Evolutionary conservation across 1,140 invertebrate species (phyloP).

Genomic region (Archivesica marissinica): DNA sequence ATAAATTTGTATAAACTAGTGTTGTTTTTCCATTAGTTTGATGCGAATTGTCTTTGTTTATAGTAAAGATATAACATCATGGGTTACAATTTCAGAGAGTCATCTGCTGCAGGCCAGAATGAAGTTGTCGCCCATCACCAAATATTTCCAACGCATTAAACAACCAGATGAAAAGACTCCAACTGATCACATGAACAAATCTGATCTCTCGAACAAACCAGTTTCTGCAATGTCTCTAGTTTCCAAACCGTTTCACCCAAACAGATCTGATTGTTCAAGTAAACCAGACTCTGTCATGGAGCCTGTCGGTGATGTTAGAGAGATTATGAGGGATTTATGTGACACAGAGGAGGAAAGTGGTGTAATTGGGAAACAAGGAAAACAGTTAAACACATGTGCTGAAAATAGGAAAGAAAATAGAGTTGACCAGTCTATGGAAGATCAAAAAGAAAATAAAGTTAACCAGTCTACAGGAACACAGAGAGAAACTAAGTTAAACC

Average conservation of each 20-base stretch:
- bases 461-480: neutral
- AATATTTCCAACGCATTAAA: constrained; percentile 36
- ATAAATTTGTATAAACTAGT: too few species aligned
- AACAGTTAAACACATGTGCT: neutral
- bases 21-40: too few species aligned
- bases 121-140: constrained; percentile 33
- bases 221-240: neutral
- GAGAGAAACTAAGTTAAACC: neutral
- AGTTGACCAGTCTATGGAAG: neutral
- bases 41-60: too few species aligned
- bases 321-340: neutral
- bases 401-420: neutral
- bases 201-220: neutral
- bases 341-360: neutral
- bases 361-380: neutral
- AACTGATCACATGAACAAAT: neutral
- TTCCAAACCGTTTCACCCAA: too few species aligned
- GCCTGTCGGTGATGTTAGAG: too few species aligned
- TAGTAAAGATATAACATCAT: too few species aligned
- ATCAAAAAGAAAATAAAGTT: neutral
- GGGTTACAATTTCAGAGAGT: too few species aligned
- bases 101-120: neutral
- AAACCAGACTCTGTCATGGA: neutral
- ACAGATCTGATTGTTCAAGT: neutral
- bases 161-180: neutral